Evolutionary conservation across 1,140 invertebrate species (phyloP).

Genomic region (Orussus abietinus): DNA sequence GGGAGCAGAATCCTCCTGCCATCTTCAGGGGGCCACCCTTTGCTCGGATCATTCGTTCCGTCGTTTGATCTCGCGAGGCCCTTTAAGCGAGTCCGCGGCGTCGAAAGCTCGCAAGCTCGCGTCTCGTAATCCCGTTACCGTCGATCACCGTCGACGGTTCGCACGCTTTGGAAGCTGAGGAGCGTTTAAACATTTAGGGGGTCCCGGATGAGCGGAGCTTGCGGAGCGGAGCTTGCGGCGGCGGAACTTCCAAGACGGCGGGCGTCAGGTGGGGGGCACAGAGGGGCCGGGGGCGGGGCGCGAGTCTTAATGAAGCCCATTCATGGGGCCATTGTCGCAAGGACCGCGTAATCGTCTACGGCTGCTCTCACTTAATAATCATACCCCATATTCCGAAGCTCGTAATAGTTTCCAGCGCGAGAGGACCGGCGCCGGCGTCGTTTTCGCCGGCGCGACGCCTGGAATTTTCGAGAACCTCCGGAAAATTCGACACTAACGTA

Average conservation of each 20-base stretch:
- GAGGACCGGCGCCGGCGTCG: constrained; percentile 17
- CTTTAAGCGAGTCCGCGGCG: too few species aligned
- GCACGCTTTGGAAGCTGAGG: constrained; percentile 16
- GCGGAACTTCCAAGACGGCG: constrained; percentile 22
- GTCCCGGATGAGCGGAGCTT: constrained; percentile 10
- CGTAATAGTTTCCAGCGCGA: constrained; percentile 40
- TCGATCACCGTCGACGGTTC: constrained; percentile 22
- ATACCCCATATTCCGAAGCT: constrained; percentile 42
- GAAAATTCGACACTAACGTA: too few species aligned
- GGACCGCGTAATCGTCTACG: constrained; percentile 46
- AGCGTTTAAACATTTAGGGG: constrained; percentile 32
- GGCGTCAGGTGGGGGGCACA: constrained; percentile 11
- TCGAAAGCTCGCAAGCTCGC: too few species aligned
- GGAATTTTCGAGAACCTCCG: too few species aligned
- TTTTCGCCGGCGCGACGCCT: constrained; percentile 19
- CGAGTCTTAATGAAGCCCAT: constrained; percentile 51
- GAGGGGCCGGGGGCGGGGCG: constrained; percentile 9
- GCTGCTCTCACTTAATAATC: constrained; percentile 50
- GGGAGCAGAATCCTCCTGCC: too few species aligned
- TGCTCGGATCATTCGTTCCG: too few species aligned
- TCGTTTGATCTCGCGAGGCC: too few species aligned
- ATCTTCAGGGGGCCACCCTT: too few species aligned
- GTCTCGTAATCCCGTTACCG: constrained; percentile 30
- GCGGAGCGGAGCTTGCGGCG: constrained; percentile 11
- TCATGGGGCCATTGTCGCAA: constrained; percentile 48